Evolutionary conservation across 2,888 invertebrate species (phyloP), one percentile per base, ranked within the genome.

Genomic region (Phasia obesa): DNA sequence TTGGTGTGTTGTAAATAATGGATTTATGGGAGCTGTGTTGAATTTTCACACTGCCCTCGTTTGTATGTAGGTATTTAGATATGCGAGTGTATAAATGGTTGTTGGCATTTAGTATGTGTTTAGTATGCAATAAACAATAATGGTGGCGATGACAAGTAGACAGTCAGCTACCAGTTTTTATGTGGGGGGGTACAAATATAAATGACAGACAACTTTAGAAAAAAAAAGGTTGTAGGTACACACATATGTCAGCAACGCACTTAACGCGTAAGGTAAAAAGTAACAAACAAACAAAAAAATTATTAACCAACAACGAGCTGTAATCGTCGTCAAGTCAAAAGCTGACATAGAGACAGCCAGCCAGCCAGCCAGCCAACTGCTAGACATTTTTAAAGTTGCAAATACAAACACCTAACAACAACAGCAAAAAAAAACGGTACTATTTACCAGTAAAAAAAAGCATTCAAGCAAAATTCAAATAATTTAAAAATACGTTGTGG

Each of bases 171-270:
- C 51, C 2, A 19, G 38, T 69, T 13, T 67, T 49, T 51, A 60
- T 69, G 59, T 59, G 49, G n/a, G 21, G 49, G 38, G 57, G 67
- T 35, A 57, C 15, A 75, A 57, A 47, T 57, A 31, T 49, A 69
- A 53, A 53, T 69, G 69, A 69, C 53, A 77, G 49, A 60, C 76
- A 62, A 69, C 53, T 77, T 77, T 49, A 60, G 31, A 62, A 25
- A 47, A 62, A 25, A 49, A 69, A 71, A 70, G 49, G 64, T 79
- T 79, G 60, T 73, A n/a, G n/a, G n/a, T n/a, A n/a, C n/a, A n/a
- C n/a, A n/a, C n/a, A n/a, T n/a, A 67, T 67, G 65, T 74, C 73
- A 80, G 79, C 73, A 53, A 67, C 60, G 73, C 79, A 74, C 73
- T 74, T 80, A 74, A 57, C 79, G 55, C 67, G 42, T 17, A 31